Evolutionary conservation across 2,888 invertebrate species (phyloP), one percentile per base, ranked within the genome.

Genomic region (Anorthoa munda): DNA sequence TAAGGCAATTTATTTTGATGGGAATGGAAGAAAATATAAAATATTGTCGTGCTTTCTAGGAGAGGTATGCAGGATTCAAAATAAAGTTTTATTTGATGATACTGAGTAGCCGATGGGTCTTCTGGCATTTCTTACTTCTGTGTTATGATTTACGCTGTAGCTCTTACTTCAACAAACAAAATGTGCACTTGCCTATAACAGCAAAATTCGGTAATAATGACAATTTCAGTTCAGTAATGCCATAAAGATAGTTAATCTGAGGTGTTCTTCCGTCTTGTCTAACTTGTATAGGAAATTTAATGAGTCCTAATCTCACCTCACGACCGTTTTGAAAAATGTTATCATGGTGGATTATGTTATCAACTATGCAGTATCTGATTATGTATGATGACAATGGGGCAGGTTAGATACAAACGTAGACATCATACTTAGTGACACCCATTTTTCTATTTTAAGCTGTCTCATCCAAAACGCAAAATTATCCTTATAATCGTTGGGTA

Each of bases 1-100:
- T 78, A 23, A 63, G 66, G 79, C 56, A 71, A 73, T 76, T 77
- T 75, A 68, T 85, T 82, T 81, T 81, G 80, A 79, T 84, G 77
- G 66, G 81, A 72, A 69, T 72, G 51, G 63, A 72, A 83, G 80
- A 72, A 79, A 81, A 81, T 86, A 84, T 82, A 77, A 84, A 84
- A 85, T 77, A 77, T 77, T 79, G 77, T 77, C 72, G 60, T 64
- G 46, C 53, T 77, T 72, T 71, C 66, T 63, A 58, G 39, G 74
- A 39, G 46, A 73, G 67, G 66, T 51, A 82, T 77, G 77, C 61
- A 68, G 82, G 64, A 81, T 66, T 65, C 63, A n/a, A 69, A 66
- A 48, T 75, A 21, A 59, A 59, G 56, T 65, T 68, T 79, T 2
- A 39, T 72, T 77, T 81, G 67, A 71, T 71, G 39, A 5, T 61